Evolutionary conservation across 2,888 invertebrate species (phyloP).

Genomic region (Peribatodes rhomboidaria): DNA sequence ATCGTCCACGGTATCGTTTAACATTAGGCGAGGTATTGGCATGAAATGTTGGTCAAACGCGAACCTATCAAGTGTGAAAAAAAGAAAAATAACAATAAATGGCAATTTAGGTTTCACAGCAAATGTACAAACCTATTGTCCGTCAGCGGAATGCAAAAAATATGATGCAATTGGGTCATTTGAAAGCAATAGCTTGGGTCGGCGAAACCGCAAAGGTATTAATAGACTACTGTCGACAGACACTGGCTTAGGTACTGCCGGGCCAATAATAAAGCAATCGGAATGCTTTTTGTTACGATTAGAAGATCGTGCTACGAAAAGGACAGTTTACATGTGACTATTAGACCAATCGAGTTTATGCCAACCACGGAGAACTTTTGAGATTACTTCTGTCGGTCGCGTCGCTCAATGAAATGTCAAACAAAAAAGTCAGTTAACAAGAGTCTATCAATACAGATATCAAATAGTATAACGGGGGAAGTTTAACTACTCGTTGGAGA

Average conservation of each 20-base stretch:
- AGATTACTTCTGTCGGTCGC: background rate
- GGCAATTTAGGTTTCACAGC: conserved; percentile 57
- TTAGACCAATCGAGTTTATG: background rate
- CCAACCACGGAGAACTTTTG: background rate
- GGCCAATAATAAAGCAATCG: conserved; percentile 30
- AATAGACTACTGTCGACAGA: conserved; percentile 55
- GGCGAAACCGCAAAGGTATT: conserved; percentile 74
- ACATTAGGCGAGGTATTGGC: conserved; percentile 19
- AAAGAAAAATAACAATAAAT: conserved; percentile 48
- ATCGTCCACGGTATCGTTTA: conserved; percentile 16
- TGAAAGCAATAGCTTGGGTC: conserved; percentile 76
- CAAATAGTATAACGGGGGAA: conserved; percentile 20
- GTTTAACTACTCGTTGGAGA: conserved; percentile 30
- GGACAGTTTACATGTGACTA: background rate
- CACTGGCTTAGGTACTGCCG: conserved; percentile 29
- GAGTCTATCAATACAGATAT: conserved; percentile 30
- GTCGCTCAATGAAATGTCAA: background rate
- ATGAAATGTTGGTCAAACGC: conserved; percentile 20
- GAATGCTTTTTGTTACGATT: conserved; percentile 17
- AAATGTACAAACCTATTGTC: conserved; percentile 71
- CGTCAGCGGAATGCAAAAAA: conserved; percentile 75
- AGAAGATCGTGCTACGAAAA: conserved; percentile 16
- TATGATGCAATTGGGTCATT: conserved; percentile 79
- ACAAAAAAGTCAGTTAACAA: conserved; percentile 13
- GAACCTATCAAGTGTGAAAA: conserved; percentile 32